phyloP scores from a whole-genome alignment of 2,113 vertebrate genomes.

The Solenodon paradoxus region DNA sequence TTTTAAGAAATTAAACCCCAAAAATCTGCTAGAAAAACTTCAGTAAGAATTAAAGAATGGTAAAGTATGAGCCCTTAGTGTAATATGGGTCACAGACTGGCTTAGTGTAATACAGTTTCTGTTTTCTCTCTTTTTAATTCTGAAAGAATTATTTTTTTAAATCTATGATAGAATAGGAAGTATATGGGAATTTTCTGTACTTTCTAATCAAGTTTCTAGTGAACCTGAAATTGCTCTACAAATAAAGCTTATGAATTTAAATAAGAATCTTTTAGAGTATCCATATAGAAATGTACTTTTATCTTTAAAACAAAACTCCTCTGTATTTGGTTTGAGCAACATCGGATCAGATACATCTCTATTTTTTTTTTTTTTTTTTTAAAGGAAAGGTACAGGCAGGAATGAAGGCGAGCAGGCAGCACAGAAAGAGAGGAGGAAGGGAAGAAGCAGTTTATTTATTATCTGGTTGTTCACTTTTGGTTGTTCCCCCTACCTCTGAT shows the following conservation, averaged over 20 bases:
- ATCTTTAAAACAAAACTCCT: conserved; percentile 19
- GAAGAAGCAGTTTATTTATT: no score
- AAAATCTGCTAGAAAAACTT: not conserved
- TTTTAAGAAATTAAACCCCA: not conserved
- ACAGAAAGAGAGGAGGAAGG: no score
- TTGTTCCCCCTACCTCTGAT: no score
- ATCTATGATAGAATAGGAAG: not conserved
- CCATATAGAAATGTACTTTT: not conserved
- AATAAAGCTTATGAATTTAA: not conserved
- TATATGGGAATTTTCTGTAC: not conserved
- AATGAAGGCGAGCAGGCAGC: no score
- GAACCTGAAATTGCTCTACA: not conserved
- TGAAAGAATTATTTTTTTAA: not conserved
- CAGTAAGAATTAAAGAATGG: not conserved
- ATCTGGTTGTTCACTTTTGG: no score
- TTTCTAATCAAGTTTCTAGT: not conserved
- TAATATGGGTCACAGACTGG: not conserved
- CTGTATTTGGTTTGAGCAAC: not conserved
- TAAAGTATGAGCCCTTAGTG: not conserved
- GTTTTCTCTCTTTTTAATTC: not conserved
- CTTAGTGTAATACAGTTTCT: not conserved
- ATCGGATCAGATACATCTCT: no score
- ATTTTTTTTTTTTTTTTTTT: no score
- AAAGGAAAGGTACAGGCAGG: no score
- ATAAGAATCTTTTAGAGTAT: not conserved